Evolutionary conservation across 2,797 vertebrate genomes (phyloP), one percentile per base, ranked within the genome.

Genomic region (Poecilia gillii): DNA sequence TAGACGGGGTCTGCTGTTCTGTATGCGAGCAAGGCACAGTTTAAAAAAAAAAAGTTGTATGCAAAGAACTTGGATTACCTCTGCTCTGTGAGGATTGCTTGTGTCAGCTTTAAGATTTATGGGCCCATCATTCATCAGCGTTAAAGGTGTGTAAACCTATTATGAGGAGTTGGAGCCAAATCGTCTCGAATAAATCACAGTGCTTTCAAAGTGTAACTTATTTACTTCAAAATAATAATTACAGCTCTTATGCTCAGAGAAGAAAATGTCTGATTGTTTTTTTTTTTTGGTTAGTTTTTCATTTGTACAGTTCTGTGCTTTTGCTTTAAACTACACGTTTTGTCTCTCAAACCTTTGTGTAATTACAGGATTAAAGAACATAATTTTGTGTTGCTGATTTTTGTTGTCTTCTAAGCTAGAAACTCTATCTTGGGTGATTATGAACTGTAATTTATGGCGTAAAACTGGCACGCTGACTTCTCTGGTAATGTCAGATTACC

Each of bases 31-130:
- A 47, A 51, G 33, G 12, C 59, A 36, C 31, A 43, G 62, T 23
- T 20, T 23, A 9, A 28, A 77, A 53, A 33, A 33, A 33, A 33
- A 51, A 45, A 20, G 5, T 7, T 9, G 25, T 73, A 16, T 49
- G 36, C 25, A 55, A 55, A 72, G 23, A 23, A 81, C 39, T 78
- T 36, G 86, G 72, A 53, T 46, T 81, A 33, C 77, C 49, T 73
- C 11, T 70, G 78, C 77, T 77, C 77, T 85, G 49, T 76, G 84
- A 82, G 81, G 82, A 90, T 82, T 90, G 83, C 78, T 51, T 81
- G 41, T 66, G 45, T 75, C 49, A 51, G 78, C 31, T 0, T n/a
- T 71, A 25, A 74, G 59, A 73, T 91, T 85, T 85, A 89, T 75
- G 73, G 39, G 72, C 51, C 7, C 41, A 46, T 53, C 74, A 72